Evolutionary conservation across 2,113 vertebrate genomes (phyloP), one percentile per base, ranked within the genome.

Genomic region (Crotalus viridis): DNA sequence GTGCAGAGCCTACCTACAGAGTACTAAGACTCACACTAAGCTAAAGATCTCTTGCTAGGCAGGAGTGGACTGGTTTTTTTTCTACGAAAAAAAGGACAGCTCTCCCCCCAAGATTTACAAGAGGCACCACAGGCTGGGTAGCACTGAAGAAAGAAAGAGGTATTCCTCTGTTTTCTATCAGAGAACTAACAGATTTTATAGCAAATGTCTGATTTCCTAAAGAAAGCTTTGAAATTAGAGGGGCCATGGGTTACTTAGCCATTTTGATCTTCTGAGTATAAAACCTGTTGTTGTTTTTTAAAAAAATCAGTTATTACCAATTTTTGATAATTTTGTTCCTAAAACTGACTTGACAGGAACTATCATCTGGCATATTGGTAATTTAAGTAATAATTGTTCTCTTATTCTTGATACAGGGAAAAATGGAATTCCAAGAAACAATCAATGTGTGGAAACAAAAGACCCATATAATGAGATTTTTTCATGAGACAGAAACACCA

Each of bases 401-500:
- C 90, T 94, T 85, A 94, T 88, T 95, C 4, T 94, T 3, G 93
- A 12, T 51, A 1, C 94, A 99, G 99, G 99, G 99, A 2, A 99
- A 99, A 97, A 98, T 99, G 98, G 99, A 99, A 0, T 98, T 99
- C 51, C 95, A 99, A 97, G 99, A 99, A 96, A 99, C 99, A 0
- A 99, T 99, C 91, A 81, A 98, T 0, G 96, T 99, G 3, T 99
- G 99, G 99, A 99, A 99, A 96, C 99, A 99, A 97, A 98, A 97
- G 97, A 99, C 99, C 13, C 99, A 99, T 0, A 0, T 99, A n/a
- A 99, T 99, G 99, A 98, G 99, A 26, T 99, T 98, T 95, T 99
- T 99, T 97, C 96, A 98, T 0, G 98, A 99, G 96, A 97, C 98
- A 0, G 98, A 99, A 97, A 96, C 95, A 0, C 97, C 98, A 0